Evolutionary conservation across 2,113 vertebrate genomes (phyloP).

Genomic region (Cyphomyrus plagiostoma): DNA sequence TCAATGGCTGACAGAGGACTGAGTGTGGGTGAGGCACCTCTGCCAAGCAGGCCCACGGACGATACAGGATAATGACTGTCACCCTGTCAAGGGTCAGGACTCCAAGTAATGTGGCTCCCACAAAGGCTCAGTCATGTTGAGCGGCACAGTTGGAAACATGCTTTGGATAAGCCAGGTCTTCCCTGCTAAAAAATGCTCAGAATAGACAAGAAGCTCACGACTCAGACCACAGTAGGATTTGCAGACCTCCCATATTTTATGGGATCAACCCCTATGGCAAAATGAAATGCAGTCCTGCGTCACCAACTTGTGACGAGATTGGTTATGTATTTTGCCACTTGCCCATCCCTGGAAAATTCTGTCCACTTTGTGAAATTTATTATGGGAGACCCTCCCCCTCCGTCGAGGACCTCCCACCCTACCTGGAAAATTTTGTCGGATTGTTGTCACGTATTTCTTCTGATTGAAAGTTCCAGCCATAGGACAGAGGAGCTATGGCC

Average conservation of each 20-base stretch:
- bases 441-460: neutral
- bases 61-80: neutral
- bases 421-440: neutral
- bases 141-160: neutral
- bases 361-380: neutral
- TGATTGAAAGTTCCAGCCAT: neutral
- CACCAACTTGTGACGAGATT: neutral
- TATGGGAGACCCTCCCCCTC: neutral
- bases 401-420: neutral
- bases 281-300: neutral
- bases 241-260: neutral
- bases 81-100: constrained; percentile 1
- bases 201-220: neutral
- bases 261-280: neutral
- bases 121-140: neutral
- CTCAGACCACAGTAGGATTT: neutral
- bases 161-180: neutral
- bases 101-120: neutral
- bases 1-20: neutral
- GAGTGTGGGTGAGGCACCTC: neutral
- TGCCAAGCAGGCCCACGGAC: neutral
- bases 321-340: neutral
- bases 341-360: neutral
- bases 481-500: neutral
- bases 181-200: neutral